phyloP scores from a whole-genome alignment of 2,797 vertebrate genomes.

The Enoplosus armatus region DNA sequence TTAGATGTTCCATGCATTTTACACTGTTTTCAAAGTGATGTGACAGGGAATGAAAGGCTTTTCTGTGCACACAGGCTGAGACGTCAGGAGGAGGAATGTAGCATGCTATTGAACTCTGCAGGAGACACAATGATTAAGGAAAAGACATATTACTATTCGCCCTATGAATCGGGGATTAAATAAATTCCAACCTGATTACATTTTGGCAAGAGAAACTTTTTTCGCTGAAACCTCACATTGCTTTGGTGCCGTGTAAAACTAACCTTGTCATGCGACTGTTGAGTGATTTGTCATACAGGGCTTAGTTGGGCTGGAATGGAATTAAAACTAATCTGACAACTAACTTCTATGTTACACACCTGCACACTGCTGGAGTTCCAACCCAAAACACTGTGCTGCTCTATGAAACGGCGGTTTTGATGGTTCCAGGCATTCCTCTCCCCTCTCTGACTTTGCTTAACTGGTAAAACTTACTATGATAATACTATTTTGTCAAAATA shows the following conservation, averaged over 20 bases:
- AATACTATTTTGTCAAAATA: no score
- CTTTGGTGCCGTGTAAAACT: conserved; percentile 46
- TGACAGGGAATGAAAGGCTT: conserved; percentile 81
- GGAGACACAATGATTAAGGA: conserved; percentile 79
- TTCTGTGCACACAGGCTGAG: conserved; percentile 79
- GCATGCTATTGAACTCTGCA: conserved; percentile 75
- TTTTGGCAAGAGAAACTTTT: conserved; percentile 76
- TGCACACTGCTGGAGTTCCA: conserved; percentile 29
- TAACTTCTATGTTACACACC: conserved; percentile 62
- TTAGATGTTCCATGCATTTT: conserved; percentile 82
- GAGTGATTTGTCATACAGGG: conserved; percentile 66
- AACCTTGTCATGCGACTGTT: conserved; percentile 57
- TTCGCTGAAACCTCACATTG: conserved; percentile 43
- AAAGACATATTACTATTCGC: conserved; percentile 79
- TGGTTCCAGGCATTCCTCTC: conserved; percentile 24
- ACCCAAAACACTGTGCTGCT: neutral
- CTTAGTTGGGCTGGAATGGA: conserved; percentile 54
- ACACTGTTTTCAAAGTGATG: conserved; percentile 77
- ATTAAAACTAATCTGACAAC: conserved; percentile 70
- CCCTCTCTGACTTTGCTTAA: conserved; percentile 23
- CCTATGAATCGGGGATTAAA: conserved; percentile 81
- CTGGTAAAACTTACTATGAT: neutral
- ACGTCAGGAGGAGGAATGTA: conserved; percentile 71
- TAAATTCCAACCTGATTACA: conserved; percentile 84
- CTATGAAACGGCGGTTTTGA: neutral